Base-by-base conservation (phyloP, 2,797 vertebrate genomes). In the Crypturellus tataupa region DNA sequence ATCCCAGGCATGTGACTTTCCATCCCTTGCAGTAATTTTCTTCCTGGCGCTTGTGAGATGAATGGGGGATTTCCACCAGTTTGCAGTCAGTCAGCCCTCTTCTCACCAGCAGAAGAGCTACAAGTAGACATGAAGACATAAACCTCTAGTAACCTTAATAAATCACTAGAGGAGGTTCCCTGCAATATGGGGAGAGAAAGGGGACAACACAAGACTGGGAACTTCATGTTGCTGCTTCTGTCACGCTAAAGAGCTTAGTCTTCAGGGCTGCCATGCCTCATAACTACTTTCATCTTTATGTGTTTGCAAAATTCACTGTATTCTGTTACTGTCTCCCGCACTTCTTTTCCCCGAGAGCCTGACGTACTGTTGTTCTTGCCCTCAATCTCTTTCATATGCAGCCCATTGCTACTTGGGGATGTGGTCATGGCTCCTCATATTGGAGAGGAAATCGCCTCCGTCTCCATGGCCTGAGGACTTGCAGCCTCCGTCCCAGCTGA, bases 121-220 rank as follows among this genome's bases (percentile, higher is more conserved):
- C 0, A 2, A 56, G 20, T 4, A 19, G 42, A 49, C 1, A 0
- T 10, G 65, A 29, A 77, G 10, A 27, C 12, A 27, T 3, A 1
- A 0, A 39, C 64, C 24, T 29, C 8, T 1, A 14, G 0, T 1
- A 4, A 24, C 67, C 23, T 29, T 86, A 24, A 0, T 6, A 5
- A 67, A 24, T 56, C 10, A 0, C 65, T 55, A 65, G n/a, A 59
- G 42, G 44, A 8, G 67, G 27, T 62, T 58, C 40, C 58, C 39
- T 29, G 42, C 2, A 49, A 0, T 29, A 53, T 31, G 55, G 49
- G 35, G 10, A 29, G 18, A 12, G 20, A 64, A 31, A 5, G 49
- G 17, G 63, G 17, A 29, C 33, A 2, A 1, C 4, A 1, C 11
- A 18, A 69, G 40, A 31, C 31, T 56, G 80, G 59, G 12, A 73